phyloP scores from a whole-genome alignment of 2,113 vertebrate genomes.

The Rattus norvegicus region GRCr8 NC_086030.1:51240501-51241000 shows the following conservation, averaged over 20 bases:
- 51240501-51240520: constrained; percentile 21
- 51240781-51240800: constrained; percentile 52
- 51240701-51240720: constrained; percentile 30
- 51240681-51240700: neutral
- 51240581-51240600: constrained; percentile 12
- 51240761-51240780: constrained; percentile 61
- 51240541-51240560: neutral
- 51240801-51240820: constrained; percentile 21
- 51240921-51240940: constrained; percentile 81
- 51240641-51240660: too few relatives aligned
- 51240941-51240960: constrained; percentile 84
- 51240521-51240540: neutral
- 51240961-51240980: constrained; percentile 84
- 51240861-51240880: constrained; percentile 75
- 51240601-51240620: neutral
- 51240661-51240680: too few relatives aligned
- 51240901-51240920: constrained; percentile 83
- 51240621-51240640: too few relatives aligned
- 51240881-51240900: constrained; percentile 86
- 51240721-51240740: constrained; percentile 15
- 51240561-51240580: neutral
- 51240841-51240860: constrained; percentile 69
- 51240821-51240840: constrained; percentile 66
- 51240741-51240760: constrained; percentile 58
- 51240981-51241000: constrained; percentile 87